Evolutionary conservation across 30 jellyfish, hydroid and myxozoan species (phyloP), one percentile per base, ranked within the genome.

Genomic region (Hydractinia symbiolongicarpus): DNA sequence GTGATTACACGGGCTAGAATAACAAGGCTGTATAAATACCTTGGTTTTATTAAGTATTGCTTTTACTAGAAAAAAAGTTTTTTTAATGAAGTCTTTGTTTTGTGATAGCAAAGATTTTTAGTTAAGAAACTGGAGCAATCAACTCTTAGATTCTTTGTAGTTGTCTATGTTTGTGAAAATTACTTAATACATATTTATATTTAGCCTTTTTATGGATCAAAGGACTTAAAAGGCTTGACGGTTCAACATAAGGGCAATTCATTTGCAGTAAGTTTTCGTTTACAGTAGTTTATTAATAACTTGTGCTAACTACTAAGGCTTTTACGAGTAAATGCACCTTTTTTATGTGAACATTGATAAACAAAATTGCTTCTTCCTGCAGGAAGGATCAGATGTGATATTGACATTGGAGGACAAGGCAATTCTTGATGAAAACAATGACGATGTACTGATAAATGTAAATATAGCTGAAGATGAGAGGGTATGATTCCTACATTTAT

Each of bases 321-420:
- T 30, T 30, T 30, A 30, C 44, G 44, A 30, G 44, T 30, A 30
- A 30, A 30, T 30, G 44, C 2, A 30, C 44, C 2, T 30, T 30
- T 30, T 30, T 30, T 30, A 30, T 30, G 44, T 30, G 44, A 30
- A 2, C 44, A 30, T 30, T 30, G 44, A 30, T 30, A 30, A 30
- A 30, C 44, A 30, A 30, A 30, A 30, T 30, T 30, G 44, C 2
- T 30, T 30, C 44, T 30, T 56, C 0, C 61, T 73, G 10, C 58
- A 89, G 95, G 95, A 83, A 20, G 97, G 90, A 4, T 77, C 92
- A 5, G 76, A 94, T 6, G 93, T 83, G 61, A 89, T 91, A 44
- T 86, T 91, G 50, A 91, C 98, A 7, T 55, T 91, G 72, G 76
- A 91, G 86, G 98, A 91, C 82, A 84, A 84, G 83, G 97, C 92